phyloP scores from a whole-genome alignment of 2,888 invertebrate species.

The Chymomyza procnemis region DNA sequence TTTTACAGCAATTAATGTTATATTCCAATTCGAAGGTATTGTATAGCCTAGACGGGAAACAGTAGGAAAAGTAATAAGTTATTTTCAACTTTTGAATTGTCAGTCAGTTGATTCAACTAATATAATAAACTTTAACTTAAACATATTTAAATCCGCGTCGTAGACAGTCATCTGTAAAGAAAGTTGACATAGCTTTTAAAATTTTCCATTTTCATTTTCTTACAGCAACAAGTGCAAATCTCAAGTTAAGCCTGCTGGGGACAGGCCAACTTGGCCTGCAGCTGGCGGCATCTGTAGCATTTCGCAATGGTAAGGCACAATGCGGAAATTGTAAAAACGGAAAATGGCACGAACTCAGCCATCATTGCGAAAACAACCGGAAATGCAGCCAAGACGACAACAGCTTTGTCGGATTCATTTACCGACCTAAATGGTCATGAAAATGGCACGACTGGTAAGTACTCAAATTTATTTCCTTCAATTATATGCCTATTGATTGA shows the following conservation, averaged over 20 bases:
- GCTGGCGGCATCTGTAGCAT: constrained; percentile 56
- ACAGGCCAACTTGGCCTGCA: constrained; percentile 53
- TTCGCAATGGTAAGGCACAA: constrained; percentile 66
- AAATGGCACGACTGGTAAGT: constrained; percentile 74
- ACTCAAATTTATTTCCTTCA: not conserved
- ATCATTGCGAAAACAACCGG: constrained; percentile 48
- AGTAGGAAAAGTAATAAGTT: not conserved
- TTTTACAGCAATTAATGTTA: too few relatives aligned
- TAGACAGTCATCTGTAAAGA: not conserved
- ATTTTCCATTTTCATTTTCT: constrained; percentile 22
- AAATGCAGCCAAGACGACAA: constrained; percentile 51
- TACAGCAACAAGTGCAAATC: constrained; percentile 54
- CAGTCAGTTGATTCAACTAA: not conserved
- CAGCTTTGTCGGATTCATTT: constrained; percentile 53
- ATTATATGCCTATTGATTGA: not conserved
- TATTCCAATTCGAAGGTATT: not conserved
- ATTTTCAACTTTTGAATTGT: not conserved
- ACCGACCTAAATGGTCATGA: constrained; percentile 64
- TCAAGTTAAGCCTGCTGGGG: constrained; percentile 26
- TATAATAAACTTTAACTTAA: not conserved
- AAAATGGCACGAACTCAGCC: constrained; percentile 67
- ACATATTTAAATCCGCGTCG: not conserved
- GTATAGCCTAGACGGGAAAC: not conserved
- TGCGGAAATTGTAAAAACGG: constrained; percentile 70
- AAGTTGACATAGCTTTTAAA: not conserved